A percentile compares a stretch with the other conserved stretches of the same genome.
These are phyloP conservation scores for Ganaspis brasiliensis DNA, from an alignment of 2,888 invertebrate species.

Conservation along the genomic window DNA sequence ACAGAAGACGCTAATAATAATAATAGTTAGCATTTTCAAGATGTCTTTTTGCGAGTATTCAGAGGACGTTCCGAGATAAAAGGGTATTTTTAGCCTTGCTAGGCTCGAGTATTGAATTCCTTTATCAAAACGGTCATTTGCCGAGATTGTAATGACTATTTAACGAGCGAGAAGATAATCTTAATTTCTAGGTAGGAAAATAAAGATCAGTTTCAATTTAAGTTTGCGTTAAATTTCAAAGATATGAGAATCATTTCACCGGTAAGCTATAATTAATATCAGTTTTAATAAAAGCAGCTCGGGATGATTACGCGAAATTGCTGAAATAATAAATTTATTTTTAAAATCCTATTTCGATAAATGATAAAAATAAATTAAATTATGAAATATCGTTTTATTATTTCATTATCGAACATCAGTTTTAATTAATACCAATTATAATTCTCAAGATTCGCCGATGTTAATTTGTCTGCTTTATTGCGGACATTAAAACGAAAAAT, in stretches of 20 bases:
- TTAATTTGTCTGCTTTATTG: background rate
- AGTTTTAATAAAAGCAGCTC: background rate
- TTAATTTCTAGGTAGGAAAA: background rate
- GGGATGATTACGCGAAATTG: no score
- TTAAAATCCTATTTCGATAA: no score
- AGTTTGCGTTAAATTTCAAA: background rate
- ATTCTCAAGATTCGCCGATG: no score
- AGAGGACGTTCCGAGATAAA: background rate
- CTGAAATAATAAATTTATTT: no score
- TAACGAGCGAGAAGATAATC: constrained; percentile 5
- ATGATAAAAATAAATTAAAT: no score
- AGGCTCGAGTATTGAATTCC: background rate
- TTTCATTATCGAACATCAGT: no score
- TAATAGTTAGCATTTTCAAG: constrained; percentile 16
- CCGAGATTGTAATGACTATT: background rate
- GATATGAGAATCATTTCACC: background rate
- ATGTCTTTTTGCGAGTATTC: constrained; percentile 6
- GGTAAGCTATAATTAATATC: background rate
- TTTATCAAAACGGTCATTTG: constrained; percentile 8
- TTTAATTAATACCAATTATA: no score
- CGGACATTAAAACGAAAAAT: background rate
- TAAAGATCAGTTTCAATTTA: constrained; percentile 7
- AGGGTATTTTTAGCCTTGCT: background rate
- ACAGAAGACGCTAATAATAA: constrained; percentile 31
- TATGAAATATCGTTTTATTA: no score